Conservation (phyloP, 2,888 invertebrate species). For the Dynastes maya region DNA sequence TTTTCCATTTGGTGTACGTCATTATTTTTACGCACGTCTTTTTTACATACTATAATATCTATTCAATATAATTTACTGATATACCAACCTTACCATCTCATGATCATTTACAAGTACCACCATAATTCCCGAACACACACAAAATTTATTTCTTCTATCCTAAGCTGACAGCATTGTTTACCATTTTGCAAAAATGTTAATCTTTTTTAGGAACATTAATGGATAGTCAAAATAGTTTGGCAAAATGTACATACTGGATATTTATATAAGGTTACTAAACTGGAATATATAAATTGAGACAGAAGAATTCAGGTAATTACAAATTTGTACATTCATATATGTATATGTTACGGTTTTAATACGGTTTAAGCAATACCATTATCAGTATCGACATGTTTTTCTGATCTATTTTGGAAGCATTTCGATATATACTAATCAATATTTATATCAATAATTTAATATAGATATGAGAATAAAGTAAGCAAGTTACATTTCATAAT, state of each 20-base stretch:
- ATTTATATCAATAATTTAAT: too few relatives aligned
- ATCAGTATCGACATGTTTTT: too few relatives aligned
- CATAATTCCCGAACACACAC: conserved; percentile 19
- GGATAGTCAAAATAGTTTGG: conserved; percentile 35
- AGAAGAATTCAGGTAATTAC: conserved; percentile 38
- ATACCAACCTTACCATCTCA: conserved; percentile 35
- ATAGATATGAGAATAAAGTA: too few relatives aligned
- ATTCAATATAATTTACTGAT: conserved; percentile 19
- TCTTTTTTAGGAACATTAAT: conserved; percentile 40
- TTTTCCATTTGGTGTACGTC: conserved; percentile 69
- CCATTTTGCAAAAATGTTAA: conserved; percentile 29
- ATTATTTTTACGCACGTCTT: conserved; percentile 51
- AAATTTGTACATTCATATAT: conserved; percentile 29
- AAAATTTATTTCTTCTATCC: conserved; percentile 7
- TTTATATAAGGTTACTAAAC: conserved; percentile 40
- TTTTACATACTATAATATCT: conserved; percentile 36
- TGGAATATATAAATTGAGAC: conserved; percentile 46
- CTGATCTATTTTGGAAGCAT: too few relatives aligned
- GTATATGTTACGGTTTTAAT: not conserved
- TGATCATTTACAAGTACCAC: conserved; percentile 43
- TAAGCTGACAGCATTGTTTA: conserved; percentile 9
- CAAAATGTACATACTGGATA: conserved; percentile 39
- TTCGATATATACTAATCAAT: too few relatives aligned
- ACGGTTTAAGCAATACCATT: too few relatives aligned
- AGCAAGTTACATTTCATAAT: too few relatives aligned